Conservation (phyloP, 2,113 vertebrate species). For the Gymnogyps californianus region DNA sequence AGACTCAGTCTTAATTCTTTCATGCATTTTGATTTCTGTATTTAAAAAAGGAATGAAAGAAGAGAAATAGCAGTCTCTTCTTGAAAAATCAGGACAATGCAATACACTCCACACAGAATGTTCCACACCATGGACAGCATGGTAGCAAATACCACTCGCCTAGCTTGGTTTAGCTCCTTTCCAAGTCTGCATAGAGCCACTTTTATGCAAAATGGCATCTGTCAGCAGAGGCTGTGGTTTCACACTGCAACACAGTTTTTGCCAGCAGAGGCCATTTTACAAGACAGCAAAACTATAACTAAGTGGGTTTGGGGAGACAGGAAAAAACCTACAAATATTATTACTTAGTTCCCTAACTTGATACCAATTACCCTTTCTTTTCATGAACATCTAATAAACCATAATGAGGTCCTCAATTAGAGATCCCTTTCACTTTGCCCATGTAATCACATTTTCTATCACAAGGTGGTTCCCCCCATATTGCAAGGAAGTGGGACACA, state of each 20-base stretch:
- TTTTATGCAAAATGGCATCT: neutral
- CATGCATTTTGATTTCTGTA: neutral
- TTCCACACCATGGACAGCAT: neutral
- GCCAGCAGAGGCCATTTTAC: neutral
- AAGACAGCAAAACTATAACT: neutral
- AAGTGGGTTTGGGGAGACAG: neutral
- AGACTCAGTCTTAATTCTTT: neutral
- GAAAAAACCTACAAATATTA: neutral
- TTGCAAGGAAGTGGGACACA: neutral
- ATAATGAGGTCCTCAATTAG: neutral
- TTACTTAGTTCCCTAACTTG: neutral
- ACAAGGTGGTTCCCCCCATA: neutral
- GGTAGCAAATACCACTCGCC: neutral
- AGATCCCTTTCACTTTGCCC: neutral
- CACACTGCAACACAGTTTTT: neutral
- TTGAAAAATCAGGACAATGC: neutral
- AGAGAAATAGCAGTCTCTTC: neutral
- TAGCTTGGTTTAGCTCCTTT: neutral
- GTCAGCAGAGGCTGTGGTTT: neutral
- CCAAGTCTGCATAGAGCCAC: neutral
- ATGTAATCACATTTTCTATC: neutral
- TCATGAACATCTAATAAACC: neutral
- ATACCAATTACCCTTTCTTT: neutral
- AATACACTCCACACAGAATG: neutral
- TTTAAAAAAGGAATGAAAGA: neutral